Evolutionary conservation across 2,113 vertebrate genomes (phyloP), one percentile per base, ranked within the genome.

Genomic region (Cottus gobio): DNA sequence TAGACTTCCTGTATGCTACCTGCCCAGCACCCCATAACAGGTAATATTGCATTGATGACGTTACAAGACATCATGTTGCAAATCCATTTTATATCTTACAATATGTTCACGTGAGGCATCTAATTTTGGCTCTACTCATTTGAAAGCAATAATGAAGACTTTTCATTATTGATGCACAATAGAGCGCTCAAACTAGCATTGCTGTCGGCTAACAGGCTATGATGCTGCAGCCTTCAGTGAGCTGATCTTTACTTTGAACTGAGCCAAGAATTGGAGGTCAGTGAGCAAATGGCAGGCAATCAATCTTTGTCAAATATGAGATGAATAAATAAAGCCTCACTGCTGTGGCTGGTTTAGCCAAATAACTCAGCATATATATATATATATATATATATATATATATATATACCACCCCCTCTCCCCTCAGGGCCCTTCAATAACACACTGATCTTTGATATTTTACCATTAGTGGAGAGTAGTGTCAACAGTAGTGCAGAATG

Each of bases 401-500:
- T 4, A 37, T 10, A 37, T 10, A 10, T 6, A 37, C 37, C 7
- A n/a, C n/a, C n/a, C n/a, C n/a, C n/a, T n/a, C n/a, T n/a, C n/a
- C n/a, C n/a, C n/a, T n/a, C n/a, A n/a, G n/a, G n/a, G n/a, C n/a
- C n/a, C n/a, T n/a, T n/a, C n/a, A n/a, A n/a, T n/a, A n/a, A 39
- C 75, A 66, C 31, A 26, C 54, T 71, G 56, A 56, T 44, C 66
- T 62, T 61, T 81, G 81, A 65, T 73, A 69, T 72, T 28, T 52
- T 24, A 28, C 48, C 13, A 15, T 28, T 36, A 64, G 31, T 62
- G 54, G 16, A 70, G 72, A 69, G 56, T 58, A 63, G 15, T 30
- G 84, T 77, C 80, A 20, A 28, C 39, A 18, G 34, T 37, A 46
- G 64, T 34, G 30, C 44, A n/a, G 34, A n/a, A 62, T 66, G 48